Percentiles rank a stretch among this genome's conserved stretches.
Conservation (phyloP, 2,797 vertebrate genomes). For the Brachymystax lenok region DNA sequence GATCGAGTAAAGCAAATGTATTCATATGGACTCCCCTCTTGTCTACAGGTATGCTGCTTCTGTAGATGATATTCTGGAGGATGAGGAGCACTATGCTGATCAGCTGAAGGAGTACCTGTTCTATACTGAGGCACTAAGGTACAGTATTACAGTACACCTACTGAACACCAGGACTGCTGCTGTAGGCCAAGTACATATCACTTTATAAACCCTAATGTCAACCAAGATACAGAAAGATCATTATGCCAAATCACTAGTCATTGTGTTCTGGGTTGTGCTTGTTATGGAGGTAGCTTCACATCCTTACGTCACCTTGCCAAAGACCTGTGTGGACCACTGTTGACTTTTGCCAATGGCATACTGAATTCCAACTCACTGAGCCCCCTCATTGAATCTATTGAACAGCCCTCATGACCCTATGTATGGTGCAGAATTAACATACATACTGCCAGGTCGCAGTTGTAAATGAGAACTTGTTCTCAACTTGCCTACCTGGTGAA, state of each 20-base stretch:
- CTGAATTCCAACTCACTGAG: not conserved
- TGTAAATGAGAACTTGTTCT: too few relatives aligned
- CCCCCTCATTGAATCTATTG: not conserved
- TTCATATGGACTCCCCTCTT: not conserved
- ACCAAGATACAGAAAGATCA: not conserved
- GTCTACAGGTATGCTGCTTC: conserved; percentile 88
- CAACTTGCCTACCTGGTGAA: too few relatives aligned
- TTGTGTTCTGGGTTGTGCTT: not conserved
- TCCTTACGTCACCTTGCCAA: not conserved
- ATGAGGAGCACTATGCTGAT: conserved; percentile 97
- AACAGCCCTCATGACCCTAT: not conserved
- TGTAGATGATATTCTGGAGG: conserved; percentile 95
- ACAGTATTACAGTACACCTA: conserved; percentile 2
- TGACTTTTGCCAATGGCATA: not conserved
- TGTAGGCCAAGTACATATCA: not conserved
- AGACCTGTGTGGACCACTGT: not conserved
- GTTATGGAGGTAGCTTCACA: not conserved
- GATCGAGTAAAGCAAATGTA: not conserved
- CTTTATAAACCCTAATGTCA: not conserved
- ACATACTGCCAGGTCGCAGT: not conserved
- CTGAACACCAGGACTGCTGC: too few relatives aligned
- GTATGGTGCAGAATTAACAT: not conserved
- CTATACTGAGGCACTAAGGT: conserved; percentile 93
- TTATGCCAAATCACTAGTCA: not conserved
- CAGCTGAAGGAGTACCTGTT: conserved; percentile 96